Conservation (phyloP, 2,113 vertebrate genomes). For the Antechinus stuartii region DNA sequence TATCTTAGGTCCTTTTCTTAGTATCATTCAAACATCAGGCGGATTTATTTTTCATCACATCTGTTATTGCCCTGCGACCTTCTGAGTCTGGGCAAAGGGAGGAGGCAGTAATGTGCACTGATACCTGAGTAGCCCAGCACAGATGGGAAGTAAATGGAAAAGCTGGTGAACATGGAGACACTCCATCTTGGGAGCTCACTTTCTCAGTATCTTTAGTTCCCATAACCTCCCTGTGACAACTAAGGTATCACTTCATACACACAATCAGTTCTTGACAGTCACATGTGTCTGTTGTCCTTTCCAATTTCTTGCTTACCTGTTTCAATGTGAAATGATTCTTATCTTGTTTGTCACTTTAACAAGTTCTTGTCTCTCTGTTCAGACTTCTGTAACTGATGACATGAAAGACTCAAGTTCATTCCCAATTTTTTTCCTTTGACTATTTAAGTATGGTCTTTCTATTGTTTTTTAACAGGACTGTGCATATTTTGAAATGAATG, state of each 20-base stretch:
- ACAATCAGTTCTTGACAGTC: background rate
- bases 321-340: background rate
- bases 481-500: slow-evolving; percentile 33
- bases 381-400: slow-evolving; percentile 4
- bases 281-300: background rate
- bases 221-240: background rate
- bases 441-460: slow-evolving; percentile 7
- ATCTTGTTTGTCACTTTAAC: background rate
- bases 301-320: background rate
- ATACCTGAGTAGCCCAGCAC: background rate
- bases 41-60: background rate
- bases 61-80: background rate
- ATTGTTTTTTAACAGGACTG: background rate
- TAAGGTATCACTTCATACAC: background rate
- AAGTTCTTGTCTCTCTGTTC: slow-evolving; percentile 30
- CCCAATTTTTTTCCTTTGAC: background rate
- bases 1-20: background rate
- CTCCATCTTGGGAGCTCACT: background rate
- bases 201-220: background rate
- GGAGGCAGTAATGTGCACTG: background rate
- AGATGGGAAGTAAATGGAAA: background rate
- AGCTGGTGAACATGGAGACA: background rate
- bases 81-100: background rate
- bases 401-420: background rate
- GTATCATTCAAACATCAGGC: background rate